Conservation (phyloP, 2,797 vertebrate species). For the Chrysocyon brachyurus region DNA sequence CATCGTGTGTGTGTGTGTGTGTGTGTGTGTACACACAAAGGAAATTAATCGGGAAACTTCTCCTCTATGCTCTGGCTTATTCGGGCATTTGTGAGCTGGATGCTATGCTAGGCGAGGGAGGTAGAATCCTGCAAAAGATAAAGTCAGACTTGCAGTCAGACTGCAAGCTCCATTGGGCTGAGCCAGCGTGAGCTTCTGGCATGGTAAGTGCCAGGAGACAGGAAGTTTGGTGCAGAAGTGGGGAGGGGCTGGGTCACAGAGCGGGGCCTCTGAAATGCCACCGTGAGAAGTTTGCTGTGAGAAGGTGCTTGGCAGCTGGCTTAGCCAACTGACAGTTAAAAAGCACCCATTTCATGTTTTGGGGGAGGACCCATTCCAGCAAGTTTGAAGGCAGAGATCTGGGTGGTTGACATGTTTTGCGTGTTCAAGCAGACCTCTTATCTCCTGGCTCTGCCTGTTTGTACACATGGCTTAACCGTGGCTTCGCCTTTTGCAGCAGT, state of each 20-base stretch:
- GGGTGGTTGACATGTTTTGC: constrained; percentile 51
- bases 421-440: constrained; percentile 71
- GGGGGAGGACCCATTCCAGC: constrained; percentile 50
- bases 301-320: constrained; percentile 69
- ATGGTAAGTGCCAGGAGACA: background rate
- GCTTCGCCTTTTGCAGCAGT: constrained; percentile 7
- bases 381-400: constrained; percentile 44
- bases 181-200: background rate
- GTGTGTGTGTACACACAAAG: background rate
- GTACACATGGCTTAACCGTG: background rate
- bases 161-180: background rate
- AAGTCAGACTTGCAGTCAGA: background rate
- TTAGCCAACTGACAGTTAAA: constrained; percentile 66
- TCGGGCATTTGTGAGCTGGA: constrained; percentile 33
- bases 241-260: background rate
- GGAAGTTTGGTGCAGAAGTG: background rate
- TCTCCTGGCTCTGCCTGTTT: constrained; percentile 30
- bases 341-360: constrained; percentile 60
- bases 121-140: background rate
- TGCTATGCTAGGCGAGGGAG: background rate
- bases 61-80: constrained; percentile 31
- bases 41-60: constrained; percentile 29
- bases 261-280: background rate
- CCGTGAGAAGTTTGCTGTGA: background rate
- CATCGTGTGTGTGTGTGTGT: background rate